Evolutionary conservation across 2,113 vertebrate genomes (phyloP), one percentile per base, ranked within the genome.

Genomic region (Leucosticte australis): DNA sequence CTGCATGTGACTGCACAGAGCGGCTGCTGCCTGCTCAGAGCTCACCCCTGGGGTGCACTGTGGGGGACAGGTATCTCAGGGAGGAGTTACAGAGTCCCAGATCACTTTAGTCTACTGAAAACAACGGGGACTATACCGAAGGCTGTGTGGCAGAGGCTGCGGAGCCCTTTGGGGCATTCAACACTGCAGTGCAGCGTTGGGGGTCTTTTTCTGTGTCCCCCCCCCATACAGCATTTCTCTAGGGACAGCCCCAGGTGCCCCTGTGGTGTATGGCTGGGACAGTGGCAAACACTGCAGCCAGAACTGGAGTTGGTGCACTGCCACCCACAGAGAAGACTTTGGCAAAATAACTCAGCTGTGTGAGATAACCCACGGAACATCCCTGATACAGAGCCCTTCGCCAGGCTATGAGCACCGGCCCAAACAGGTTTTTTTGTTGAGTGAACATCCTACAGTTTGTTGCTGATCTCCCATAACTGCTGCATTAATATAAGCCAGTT

Each of bases 41-140:
- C n/a, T 67, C 22, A 47, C 5, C 44, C 14, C 47, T 60, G 65
- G 4, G 13, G 11, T 20, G 21, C n/a, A 62, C 18, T 10, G 14
- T 7, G 0, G 3, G 13, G 21, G 14, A 1, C 28, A 67, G 10
- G 8, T 63, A 0, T 6, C 26, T 49, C 5, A 9, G 7, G 6
- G 60, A 50, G 23, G n/a, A 35, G 15, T 15, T 46, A 15, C n/a
- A 31, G n/a, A 50, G n/a, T 17, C 7, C 7, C 37, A 57, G 37
- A 69, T 31, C 30, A 46, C 26, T 52, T 71, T 4, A 27, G 15
- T 24, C 30, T 56, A 23, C 3, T 22, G 42, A n/a, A 86, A 69
- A 33, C 67, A 87, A 27, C 19, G 4, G 15, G 69, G 39, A 47
- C 39, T 62, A 5, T 5, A 5, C 19, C 14, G 18, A 46, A 56